phyloP scores from a whole-genome alignment of 2,113 vertebrate genomes.

The Pseudopipra pipra region DNA sequence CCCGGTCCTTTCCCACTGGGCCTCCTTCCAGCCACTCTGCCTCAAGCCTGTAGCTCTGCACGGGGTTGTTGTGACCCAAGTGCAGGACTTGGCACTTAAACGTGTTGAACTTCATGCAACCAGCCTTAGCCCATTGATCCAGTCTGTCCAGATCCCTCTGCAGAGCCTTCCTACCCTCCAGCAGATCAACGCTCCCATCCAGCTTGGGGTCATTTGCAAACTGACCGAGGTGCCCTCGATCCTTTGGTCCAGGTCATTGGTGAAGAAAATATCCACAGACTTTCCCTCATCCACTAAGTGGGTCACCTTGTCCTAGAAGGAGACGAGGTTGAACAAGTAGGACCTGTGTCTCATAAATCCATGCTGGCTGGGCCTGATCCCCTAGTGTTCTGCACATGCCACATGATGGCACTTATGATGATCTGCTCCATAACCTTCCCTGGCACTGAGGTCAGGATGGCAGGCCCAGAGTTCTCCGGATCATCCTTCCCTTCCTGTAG shows the following conservation, averaged over 20 bases:
- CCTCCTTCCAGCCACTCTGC: not conserved
- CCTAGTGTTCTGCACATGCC: not conserved
- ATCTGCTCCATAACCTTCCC: not conserved
- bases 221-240: not conserved
- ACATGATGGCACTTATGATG: not conserved
- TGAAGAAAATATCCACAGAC: not conserved
- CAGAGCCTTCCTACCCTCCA: not conserved
- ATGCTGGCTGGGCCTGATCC: not conserved
- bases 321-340: not conserved
- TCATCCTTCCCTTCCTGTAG: not conserved
- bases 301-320: not conserved
- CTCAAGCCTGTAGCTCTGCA: not conserved
- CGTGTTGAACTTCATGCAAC: not conserved
- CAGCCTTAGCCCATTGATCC: not conserved
- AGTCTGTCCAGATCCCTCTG: not conserved
- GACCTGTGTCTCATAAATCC: not conserved
- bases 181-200: not conserved
- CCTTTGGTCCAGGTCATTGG: not conserved
- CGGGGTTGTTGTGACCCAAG: not conserved
- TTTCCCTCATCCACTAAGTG: not conserved
- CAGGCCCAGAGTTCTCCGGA: not conserved
- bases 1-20: not conserved
- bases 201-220: not conserved
- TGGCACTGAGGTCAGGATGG: fast-evolving
- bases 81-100: not conserved